These are phyloP conservation scores for Dendronephthya gigantea DNA, from an alignment of 64 coral and sea anemone genomes.

Conservation along the genomic window DNA sequence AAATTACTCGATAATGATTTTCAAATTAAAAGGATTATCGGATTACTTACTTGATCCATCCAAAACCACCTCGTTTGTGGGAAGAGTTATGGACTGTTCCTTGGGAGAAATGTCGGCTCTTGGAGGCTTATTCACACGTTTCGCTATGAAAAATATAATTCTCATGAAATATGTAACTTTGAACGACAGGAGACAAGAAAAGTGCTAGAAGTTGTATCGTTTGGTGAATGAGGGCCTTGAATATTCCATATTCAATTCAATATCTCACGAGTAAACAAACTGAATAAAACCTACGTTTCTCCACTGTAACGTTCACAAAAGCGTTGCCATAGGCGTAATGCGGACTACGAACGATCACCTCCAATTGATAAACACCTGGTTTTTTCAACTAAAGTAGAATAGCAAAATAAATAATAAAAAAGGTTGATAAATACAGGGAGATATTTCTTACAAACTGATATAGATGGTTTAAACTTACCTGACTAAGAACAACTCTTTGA, in stretches of 20 bases:
- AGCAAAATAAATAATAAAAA: not conserved
- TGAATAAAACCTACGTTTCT: conserved; percentile 56
- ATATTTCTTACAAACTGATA: no score
- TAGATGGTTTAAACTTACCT: conserved; percentile 46
- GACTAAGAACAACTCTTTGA: conserved; percentile 60
- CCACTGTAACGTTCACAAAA: conserved; percentile 82
- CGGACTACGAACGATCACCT: conserved; percentile 65
- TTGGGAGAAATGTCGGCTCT: conserved; percentile 88
- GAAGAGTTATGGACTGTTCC: conserved; percentile 81
- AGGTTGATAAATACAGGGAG: no score
- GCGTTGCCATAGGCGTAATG: conserved; percentile 77
- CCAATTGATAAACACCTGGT: conserved; percentile 73
- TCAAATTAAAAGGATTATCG: no score
- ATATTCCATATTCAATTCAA: no score
- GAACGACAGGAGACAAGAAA: no score
- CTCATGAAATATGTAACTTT: no score
- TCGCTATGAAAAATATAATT: conserved; percentile 16
- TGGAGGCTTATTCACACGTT: conserved; percentile 85
- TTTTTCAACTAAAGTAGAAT: conserved; percentile 55
- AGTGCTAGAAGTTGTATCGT: no score
- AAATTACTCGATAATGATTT: no score
- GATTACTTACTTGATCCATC: conserved; percentile 88
- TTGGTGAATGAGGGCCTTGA: no score
- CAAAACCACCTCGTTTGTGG: conserved; percentile 84
- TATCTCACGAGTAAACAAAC: no score